Conservation (phyloP, 2,797 vertebrate species). For the Luscinia megarhynchos region DNA sequence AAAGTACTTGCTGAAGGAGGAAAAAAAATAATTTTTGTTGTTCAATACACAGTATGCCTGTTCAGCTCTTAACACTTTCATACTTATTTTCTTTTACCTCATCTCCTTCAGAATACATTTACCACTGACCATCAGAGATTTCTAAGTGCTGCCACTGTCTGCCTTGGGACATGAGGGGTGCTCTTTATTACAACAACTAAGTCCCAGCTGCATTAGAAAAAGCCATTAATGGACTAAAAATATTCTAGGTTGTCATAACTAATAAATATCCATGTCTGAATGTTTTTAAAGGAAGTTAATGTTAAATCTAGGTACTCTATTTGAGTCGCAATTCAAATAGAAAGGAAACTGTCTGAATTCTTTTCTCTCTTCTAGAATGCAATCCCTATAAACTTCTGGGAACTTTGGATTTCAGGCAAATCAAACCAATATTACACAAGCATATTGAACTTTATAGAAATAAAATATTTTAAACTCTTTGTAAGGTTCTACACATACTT, state of each 20-base stretch:
- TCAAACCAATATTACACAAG: neutral
- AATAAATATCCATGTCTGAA: constrained; percentile 27
- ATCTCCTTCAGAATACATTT: neutral
- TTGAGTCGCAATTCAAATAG: neutral
- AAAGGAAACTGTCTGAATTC: constrained; percentile 32
- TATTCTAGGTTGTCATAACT: neutral
- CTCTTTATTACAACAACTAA: constrained; percentile 21
- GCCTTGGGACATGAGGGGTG: neutral
- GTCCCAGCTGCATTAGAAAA: neutral
- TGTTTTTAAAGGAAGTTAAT: constrained; percentile 33
- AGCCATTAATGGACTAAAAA: neutral
- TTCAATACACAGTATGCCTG: neutral
- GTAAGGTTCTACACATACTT: neutral
- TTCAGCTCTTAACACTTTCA: neutral
- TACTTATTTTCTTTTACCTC: neutral
- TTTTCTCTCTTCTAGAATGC: neutral
- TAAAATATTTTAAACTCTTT: neutral
- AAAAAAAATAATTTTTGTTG: neutral
- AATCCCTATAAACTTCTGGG: neutral
- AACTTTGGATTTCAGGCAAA: constrained; percentile 1
- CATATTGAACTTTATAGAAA: neutral
- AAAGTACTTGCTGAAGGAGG: neutral
- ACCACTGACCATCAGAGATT: constrained; percentile 2
- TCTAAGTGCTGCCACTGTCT: constrained; percentile 7
- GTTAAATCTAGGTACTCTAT: constrained; percentile 6